phyloP scores from a whole-genome alignment of 2,888 invertebrate species.

The Agrochola lychnidis region DNA sequence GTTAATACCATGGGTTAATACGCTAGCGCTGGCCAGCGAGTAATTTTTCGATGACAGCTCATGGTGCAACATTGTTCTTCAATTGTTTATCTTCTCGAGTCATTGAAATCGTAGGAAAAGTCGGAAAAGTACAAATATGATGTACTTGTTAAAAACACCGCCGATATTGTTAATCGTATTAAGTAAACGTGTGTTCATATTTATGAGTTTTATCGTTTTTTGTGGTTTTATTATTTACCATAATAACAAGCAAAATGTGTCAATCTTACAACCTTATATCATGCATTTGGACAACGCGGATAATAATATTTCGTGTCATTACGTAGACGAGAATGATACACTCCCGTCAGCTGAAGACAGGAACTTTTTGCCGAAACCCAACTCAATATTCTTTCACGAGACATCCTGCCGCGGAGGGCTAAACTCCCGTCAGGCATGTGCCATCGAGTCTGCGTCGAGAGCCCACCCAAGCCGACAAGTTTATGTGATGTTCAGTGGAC shows the following conservation, averaged over 20 bases:
- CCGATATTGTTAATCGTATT: not conserved
- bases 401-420: conserved; percentile 91
- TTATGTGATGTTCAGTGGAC: conserved; percentile 77
- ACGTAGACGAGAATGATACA: conserved; percentile 52
- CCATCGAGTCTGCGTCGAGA: conserved; percentile 92
- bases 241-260: conserved; percentile 8
- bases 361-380: conserved; percentile 72
- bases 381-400: conserved; percentile 92
- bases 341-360: conserved; percentile 67
- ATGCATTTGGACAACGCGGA: conserved; percentile 14
- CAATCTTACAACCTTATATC: not conserved
- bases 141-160: not conserved
- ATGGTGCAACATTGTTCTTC: no score
- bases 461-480: conserved; percentile 91
- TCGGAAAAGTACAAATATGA: not conserved
- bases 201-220: conserved; percentile 32
- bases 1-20: no score
- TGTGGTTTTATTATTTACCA: conserved; percentile 38
- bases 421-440: conserved; percentile 90
- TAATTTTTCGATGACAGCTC: no score
- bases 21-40: no score
- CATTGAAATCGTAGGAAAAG: not conserved
- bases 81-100: not conserved
- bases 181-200: conserved; percentile 23
- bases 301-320: conserved; percentile 54